Evolutionary conservation across 2,113 vertebrate species (phyloP).

Genomic region (Oceanites oceanicus): DNA sequence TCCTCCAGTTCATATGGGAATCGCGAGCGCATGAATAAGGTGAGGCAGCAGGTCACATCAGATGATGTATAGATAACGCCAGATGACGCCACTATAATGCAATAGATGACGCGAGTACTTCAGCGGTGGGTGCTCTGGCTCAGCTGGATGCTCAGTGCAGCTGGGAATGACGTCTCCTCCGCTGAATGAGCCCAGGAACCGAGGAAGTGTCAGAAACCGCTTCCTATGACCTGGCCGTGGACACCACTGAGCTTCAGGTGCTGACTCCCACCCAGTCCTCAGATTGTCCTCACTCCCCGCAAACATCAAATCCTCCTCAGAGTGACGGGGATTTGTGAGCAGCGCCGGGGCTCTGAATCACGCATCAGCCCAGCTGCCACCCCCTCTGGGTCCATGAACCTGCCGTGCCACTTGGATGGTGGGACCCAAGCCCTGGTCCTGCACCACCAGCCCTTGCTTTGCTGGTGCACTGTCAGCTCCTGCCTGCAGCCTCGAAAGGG

Average conservation of each 20-base stretch:
- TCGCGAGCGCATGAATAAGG: neutral
- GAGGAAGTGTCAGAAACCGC: neutral
- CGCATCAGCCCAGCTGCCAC: neutral
- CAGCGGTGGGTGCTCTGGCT: neutral
- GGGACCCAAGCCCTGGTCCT: neutral
- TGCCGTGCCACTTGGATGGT: rapidly evolving
- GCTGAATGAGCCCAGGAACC: neutral
- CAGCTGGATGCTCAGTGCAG: neutral
- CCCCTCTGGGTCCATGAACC: neutral
- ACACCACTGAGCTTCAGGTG: neutral
- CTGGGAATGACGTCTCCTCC: rapidly evolving
- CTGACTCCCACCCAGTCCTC: neutral
- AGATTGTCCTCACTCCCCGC: neutral
- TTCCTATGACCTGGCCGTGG: neutral
- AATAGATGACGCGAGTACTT: neutral
- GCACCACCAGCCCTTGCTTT: rapidly evolving
- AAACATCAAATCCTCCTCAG: no score
- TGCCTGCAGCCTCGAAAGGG: neutral
- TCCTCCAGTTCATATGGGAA: neutral
- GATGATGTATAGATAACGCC: neutral
- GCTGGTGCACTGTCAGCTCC: neutral
- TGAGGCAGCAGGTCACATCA: neutral
- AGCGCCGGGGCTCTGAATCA: rapidly evolving
- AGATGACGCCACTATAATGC: neutral
- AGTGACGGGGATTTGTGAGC: rapidly evolving